These are phyloP conservation scores for Sinodicranocentrus sp. DNA, from an alignment of 2,888 invertebrate species.

Conservation along the genomic window DNA sequence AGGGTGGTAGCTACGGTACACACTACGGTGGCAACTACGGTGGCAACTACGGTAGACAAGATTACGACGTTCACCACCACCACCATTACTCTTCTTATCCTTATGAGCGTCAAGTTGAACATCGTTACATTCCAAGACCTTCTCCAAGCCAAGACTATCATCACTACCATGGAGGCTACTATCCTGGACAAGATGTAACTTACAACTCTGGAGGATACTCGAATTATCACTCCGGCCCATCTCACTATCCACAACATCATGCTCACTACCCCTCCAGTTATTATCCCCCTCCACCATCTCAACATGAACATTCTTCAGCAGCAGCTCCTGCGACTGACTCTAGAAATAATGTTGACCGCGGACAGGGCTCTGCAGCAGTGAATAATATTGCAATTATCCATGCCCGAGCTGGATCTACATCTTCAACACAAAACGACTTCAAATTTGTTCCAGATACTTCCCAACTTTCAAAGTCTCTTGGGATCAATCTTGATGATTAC, in stretches of 20 bases:
- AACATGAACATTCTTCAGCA: not conserved
- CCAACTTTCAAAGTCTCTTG: no score
- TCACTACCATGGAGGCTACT: constrained; percentile 27
- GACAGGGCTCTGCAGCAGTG: no score
- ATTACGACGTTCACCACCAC: constrained; percentile 43
- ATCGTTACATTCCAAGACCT: not conserved
- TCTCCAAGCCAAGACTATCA: not conserved
- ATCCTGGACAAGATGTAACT: not conserved
- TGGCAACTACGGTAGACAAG: not conserved
- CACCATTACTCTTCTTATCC: constrained; percentile 14
- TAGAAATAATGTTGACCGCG: constrained; percentile 35
- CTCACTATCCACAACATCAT: not conserved
- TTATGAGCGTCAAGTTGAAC: not conserved
- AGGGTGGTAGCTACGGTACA: not conserved
- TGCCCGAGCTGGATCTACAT: no score
- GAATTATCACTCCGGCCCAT: not conserved
- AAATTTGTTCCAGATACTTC: no score
- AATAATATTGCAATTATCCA: no score
- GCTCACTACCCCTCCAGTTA: not conserved
- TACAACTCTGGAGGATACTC: constrained; percentile 8
- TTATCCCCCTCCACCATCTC: not conserved
- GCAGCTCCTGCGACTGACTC: not conserved
- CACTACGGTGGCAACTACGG: not conserved
- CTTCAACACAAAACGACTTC: no score
- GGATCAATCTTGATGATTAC: no score